These are phyloP conservation scores for Diplolepis rosae DNA, from an alignment of 2,888 invertebrate genomes.

Conservation along the genomic window DNA sequence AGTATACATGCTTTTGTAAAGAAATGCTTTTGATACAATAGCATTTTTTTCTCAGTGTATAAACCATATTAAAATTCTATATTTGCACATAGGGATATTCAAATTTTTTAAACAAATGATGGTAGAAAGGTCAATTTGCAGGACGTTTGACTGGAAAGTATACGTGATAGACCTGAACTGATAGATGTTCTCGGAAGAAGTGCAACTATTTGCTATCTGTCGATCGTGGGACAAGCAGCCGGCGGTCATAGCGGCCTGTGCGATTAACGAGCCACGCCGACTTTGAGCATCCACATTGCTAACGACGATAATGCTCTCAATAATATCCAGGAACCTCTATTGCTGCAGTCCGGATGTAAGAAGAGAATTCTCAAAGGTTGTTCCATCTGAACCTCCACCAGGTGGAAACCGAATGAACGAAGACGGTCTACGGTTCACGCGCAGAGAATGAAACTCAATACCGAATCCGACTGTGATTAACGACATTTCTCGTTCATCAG, in stretches of 20 bases:
- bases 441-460: slow-evolving; percentile 70
- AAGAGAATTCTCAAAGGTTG: slow-evolving; percentile 44
- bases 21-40: no score
- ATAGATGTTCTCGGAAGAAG: slow-evolving; percentile 30
- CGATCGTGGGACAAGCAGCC: slow-evolving; percentile 26
- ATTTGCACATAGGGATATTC: no score
- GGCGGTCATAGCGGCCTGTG: slow-evolving; percentile 29
- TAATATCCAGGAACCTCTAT: slow-evolving; percentile 20
- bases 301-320: slow-evolving; percentile 27
- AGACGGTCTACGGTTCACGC: slow-evolving; percentile 38
- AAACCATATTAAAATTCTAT: neutral
- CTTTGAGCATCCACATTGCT: slow-evolving; percentile 10
- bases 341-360: slow-evolving; percentile 28
- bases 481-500: slow-evolving; percentile 68
- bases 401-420: slow-evolving; percentile 43
- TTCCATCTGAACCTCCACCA: slow-evolving; percentile 38
- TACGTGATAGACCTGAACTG: slow-evolving; percentile 19
- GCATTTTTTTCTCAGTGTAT: no score
- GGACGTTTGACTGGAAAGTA: slow-evolving; percentile 15
- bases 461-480: slow-evolving; percentile 70
- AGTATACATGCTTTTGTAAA: no score
- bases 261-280: slow-evolving; percentile 28
- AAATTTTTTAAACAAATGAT: no score
- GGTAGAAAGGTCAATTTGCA: slow-evolving; percentile 10
- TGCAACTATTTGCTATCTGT: slow-evolving; percentile 28